Evolutionary conservation across 2,888 invertebrate species (phyloP).

Genomic region (Lasioglossum leucozonium): DNA sequence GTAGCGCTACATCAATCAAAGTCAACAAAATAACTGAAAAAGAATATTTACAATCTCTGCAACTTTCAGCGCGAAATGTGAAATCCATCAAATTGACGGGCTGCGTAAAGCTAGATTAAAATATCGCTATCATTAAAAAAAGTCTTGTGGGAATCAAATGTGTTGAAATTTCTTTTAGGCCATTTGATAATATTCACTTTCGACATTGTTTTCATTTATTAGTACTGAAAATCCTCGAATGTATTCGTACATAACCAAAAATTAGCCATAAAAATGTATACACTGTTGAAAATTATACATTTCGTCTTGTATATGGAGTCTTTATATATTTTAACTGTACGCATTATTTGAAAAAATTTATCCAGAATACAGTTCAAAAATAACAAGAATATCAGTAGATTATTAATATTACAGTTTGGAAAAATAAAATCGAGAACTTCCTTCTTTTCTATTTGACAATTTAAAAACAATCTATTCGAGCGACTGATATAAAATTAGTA

Average conservation of each 20-base stretch:
- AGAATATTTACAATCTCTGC: background rate
- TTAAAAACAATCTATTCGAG: background rate
- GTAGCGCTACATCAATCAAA: background rate
- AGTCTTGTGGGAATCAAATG: background rate
- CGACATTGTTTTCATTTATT: background rate
- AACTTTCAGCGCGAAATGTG: background rate
- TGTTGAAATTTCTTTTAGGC: background rate
- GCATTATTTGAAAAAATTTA: background rate
- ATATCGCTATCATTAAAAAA: background rate
- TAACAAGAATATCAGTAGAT: background rate
- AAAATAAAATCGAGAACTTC: background rate
- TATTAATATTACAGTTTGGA: background rate
- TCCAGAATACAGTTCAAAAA: background rate
- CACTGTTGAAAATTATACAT: too few species aligned
- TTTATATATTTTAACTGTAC: too few species aligned
- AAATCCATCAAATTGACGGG: background rate
- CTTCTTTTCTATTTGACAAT: too few species aligned
- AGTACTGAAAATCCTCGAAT: background rate
- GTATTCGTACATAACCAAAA: background rate
- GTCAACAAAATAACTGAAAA: constrained; percentile 1
- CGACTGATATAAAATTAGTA: background rate
- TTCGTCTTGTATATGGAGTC: too few species aligned
- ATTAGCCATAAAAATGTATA: background rate
- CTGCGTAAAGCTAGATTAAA: background rate
- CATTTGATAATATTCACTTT: background rate